These are phyloP conservation scores for Drosophila kanapiae DNA, from an alignment of 1,140 invertebrate genomes.

Conservation along the genomic window DNA sequence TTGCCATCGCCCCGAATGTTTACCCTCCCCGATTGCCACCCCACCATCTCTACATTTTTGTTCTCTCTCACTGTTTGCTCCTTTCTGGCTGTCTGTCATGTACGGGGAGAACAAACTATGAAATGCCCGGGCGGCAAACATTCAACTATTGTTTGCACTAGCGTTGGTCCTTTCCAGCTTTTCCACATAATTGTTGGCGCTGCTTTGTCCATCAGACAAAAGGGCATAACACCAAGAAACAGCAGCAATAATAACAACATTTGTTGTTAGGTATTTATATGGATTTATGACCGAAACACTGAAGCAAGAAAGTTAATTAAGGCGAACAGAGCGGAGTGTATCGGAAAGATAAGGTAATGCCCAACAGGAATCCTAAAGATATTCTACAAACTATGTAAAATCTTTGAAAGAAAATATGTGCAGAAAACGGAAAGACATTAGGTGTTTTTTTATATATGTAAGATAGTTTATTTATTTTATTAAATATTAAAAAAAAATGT, in stretches of 20 bases:
- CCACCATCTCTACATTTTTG: conserved; percentile 7
- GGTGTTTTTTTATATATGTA: no score
- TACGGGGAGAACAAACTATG: conserved; percentile 51
- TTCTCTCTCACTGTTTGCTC: background rate
- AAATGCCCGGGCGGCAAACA: conserved; percentile 52
- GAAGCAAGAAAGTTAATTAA: conserved; percentile 28
- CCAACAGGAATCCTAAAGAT: background rate
- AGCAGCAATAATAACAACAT: conserved; percentile 42
- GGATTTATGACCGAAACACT: conserved; percentile 30
- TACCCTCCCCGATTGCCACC: conserved; percentile 41
- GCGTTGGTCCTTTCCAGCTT: conserved; percentile 37
- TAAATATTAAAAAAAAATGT: no score
- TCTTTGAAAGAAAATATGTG: background rate
- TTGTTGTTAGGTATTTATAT: conserved; percentile 47
- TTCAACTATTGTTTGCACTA: conserved; percentile 69
- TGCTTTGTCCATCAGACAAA: conserved; percentile 63
- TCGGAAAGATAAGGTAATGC: no score
- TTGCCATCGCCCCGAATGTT: conserved; percentile 45
- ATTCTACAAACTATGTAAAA: background rate
- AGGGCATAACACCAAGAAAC: conserved; percentile 41
- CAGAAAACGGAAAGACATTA: background rate
- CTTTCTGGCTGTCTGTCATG: conserved; percentile 34
- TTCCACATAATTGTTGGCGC: conserved; percentile 53
- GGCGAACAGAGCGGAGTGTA: background rate
- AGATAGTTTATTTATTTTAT: no score